Base-by-base conservation (phyloP, 1,140 invertebrate genomes). In the Hermetia illucens region DNA sequence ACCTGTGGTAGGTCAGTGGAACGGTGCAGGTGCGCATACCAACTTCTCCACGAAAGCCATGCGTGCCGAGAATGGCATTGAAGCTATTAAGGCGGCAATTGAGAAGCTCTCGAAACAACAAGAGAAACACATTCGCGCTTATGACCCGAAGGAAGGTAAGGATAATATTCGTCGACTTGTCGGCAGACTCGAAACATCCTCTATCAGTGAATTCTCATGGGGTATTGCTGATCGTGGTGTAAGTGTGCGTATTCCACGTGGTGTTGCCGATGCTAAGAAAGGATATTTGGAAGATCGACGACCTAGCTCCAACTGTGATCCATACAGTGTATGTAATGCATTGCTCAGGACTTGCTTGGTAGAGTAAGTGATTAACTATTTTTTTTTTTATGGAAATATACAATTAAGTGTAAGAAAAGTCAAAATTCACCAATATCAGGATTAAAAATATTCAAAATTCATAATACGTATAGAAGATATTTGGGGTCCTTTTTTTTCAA, bases 211-310 rank as follows among this genome's bases (percentile, higher is more conserved):
- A 50, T 90, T 91, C 53, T 75, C 55, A 8, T 61, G 74, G 70
- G 79, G 76, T 4, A 73, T 83, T 9, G 81, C 80, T 6, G 78
- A 79, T 43, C 69, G 80, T 16, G 74, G 69, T 15, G 69, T 67
- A 39, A 78, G 75, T 50, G 76, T 83, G 33, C 72, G 81, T 18
- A 79, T 86, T 41, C 81, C 81, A 2, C 69, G 80, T n/a, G 68
- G 69, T 5, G 77, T 81, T 13, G 79, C 79, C 5, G 80, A 82
- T 38, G 78, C 83, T n/a, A 75, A 77, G 27, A 75, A 74, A 46
- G 88, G 87, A 2, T 92, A 92, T 50, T 66, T 92, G 19, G 87
- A 92, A 55, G 87, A 92, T 61, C 65, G 87, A 31, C 69, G 87
- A 50, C 87, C 88, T 9, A 75, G 85, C 24, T 86, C 83, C 40